These are phyloP conservation scores for Opisthocomus hoazin DNA, from an alignment of 2,113 vertebrate genomes.

Conservation along the genomic window DNA sequence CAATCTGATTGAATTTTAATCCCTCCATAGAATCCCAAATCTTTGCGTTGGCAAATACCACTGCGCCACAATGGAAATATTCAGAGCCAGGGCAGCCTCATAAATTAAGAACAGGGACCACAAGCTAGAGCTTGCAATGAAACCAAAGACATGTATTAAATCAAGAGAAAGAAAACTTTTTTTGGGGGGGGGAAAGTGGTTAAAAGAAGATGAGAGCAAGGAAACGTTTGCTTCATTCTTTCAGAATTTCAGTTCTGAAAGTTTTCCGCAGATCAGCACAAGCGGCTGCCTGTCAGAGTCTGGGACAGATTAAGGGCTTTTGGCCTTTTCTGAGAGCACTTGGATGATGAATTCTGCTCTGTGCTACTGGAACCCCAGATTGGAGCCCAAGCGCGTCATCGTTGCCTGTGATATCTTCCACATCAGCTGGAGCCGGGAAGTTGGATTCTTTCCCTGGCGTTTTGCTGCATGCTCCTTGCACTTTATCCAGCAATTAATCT, in stretches of 20 bases:
- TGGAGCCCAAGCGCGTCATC: neutral
- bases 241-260: neutral
- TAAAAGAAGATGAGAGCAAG: neutral
- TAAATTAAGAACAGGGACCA: neutral
- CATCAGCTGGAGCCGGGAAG: neutral
- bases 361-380: neutral
- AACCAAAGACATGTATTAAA: neutral
- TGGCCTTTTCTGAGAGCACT: neutral
- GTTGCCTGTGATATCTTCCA: neutral
- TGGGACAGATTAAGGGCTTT: neutral
- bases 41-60: neutral
- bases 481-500: neutral
- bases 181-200: neutral
- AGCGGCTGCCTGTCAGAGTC: neutral
- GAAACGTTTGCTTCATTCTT: conserved; percentile 6
- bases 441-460: conserved; percentile 14
- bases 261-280: neutral
- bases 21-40: neutral
- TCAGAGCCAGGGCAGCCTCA: neutral
- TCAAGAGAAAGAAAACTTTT: neutral
- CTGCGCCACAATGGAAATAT: neutral
- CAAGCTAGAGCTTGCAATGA: neutral
- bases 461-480: neutral
- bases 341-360: neutral
- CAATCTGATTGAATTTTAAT: neutral